Conservation (phyloP, 2,113 vertebrate species). For the Eurypyga helias region DNA sequence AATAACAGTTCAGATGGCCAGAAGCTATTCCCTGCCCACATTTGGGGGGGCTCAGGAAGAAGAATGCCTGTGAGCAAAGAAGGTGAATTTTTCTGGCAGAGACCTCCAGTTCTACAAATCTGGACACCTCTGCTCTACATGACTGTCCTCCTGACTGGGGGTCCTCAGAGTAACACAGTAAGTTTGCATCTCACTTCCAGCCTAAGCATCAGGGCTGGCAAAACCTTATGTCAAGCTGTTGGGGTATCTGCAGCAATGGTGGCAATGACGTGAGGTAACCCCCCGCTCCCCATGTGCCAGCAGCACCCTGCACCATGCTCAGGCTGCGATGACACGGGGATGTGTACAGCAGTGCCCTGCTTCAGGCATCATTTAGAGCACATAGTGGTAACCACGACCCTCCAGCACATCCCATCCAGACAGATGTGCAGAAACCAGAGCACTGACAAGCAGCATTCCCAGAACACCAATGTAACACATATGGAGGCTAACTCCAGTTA, state of each 20-base stretch:
- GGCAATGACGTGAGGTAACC: neutral
- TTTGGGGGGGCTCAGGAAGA: neutral
- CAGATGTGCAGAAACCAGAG: rapidly evolving
- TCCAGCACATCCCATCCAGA: neutral
- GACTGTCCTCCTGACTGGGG: no score
- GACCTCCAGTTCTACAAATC: neutral
- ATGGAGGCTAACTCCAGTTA: neutral
- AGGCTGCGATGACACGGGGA: rapidly evolving
- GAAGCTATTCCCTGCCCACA: neutral
- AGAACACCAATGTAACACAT: neutral
- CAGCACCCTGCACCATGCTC: rapidly evolving
- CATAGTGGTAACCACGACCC: neutral
- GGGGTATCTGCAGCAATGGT: neutral
- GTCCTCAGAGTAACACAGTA: neutral
- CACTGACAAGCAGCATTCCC: neutral
- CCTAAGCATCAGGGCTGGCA: neutral
- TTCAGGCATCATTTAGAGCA: neutral
- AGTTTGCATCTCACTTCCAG: neutral
- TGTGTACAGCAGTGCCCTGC: rapidly evolving
- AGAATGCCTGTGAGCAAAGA: neutral
- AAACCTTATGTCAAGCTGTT: rapidly evolving
- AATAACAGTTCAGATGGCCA: neutral
- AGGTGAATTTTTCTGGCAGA: neutral
- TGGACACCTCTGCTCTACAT: neutral
- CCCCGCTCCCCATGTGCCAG: neutral